Base-by-base conservation (phyloP, 2,113 vertebrate species). In the Psettodes erumei region DNA sequence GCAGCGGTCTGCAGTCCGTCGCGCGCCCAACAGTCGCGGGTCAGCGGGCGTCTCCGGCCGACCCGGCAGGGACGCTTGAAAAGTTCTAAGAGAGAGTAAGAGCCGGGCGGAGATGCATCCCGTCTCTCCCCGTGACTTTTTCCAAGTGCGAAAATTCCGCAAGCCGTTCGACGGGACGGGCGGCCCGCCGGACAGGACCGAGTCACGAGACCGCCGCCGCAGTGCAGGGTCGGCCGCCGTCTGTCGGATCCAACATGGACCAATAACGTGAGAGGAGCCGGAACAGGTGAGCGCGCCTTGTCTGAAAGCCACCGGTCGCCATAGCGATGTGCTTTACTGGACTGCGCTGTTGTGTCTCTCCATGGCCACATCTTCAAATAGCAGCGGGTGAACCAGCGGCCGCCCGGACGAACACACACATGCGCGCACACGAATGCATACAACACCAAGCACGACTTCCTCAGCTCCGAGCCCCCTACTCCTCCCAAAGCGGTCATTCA, bases 201-300 rank as follows among this genome's bases (percentile, higher is more conserved):
- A 53, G 63, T 55, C 63, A 7, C 51, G 37, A 42, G 50, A 59
- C 61, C 58, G n/a, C 61, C 50, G 32, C 58, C 70, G 11, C 6
- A 4, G 58, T n/a, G n/a, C n/a, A n/a, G 77, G 35, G 70, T 72
- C 81, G 5, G 28, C 4, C 38, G n/a, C 58, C 67, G 70, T 81
- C 88, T 38, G 61, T 42, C 63, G 71, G 90, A 83, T 92, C 91
- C 91, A 93, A 93, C 91, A 90, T 91, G 91, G 89, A 92, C 90
- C 91, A 91, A 87, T 89, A 93, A 75, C 15, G 59, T 32, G 16
- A 71, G 84, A 87, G 75, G 87, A 84, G 58, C 42, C 30, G 51
- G 81, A 45, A 45, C 47, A 2, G 35, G 48, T 18, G 51, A 58
- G 42, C 62, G 21, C 62, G 79, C 54, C 32, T 28, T 27, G 50